Evolutionary conservation across 2,113 vertebrate species (phyloP), one percentile per base, ranked within the genome.

Genomic region (Atlantisia rogersi): DNA sequence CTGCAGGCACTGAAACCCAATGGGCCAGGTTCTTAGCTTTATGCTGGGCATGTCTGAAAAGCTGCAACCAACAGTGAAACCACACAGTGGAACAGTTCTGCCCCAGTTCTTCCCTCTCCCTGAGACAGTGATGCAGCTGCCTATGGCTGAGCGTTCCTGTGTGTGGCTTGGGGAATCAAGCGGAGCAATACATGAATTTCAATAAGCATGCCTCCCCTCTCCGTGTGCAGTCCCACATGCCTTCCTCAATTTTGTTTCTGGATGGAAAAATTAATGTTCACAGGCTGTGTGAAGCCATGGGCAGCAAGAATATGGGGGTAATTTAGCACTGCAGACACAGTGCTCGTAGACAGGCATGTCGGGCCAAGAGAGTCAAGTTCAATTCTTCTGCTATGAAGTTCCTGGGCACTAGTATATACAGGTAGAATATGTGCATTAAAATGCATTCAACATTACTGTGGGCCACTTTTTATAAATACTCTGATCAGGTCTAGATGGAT

Each of bases 101-200:
- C 90, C 92, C 94, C 79, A 67, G 63, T 90, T 97, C 90, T 67
- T 59, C 48, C 56, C 59, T 46, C 82, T 93, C 46, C 64, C 56
- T 0, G 19, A 81, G 85, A 74, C 35, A 28, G 84, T 0, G 69
- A 55, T 40, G 85, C 85, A 95, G 75, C 71, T 0, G 21, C 90
- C 86, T 83, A 5, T 29, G 79, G 79, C 83, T 76, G 80, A 86
- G 69, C 1, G 58, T 87, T 95, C 65, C 69, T 10, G 15, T 0
- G 6, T 32, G 64, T 37, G 64, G 88, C 85, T 88, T 81, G 93
- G 90, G 90, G 90, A 96, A 84, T 95, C 94, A 92, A 96, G 95
- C 92, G 92, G 65, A 96, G 88, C 85, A 60, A 60, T 71, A 60
- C 68, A 90, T 94, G 93, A 93, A 96, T 96, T 94, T 94, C 92